These are phyloP conservation scores for Setipinna tenuifilis DNA, from an alignment of 2,797 vertebrate species.

Conservation along the genomic window DNA sequence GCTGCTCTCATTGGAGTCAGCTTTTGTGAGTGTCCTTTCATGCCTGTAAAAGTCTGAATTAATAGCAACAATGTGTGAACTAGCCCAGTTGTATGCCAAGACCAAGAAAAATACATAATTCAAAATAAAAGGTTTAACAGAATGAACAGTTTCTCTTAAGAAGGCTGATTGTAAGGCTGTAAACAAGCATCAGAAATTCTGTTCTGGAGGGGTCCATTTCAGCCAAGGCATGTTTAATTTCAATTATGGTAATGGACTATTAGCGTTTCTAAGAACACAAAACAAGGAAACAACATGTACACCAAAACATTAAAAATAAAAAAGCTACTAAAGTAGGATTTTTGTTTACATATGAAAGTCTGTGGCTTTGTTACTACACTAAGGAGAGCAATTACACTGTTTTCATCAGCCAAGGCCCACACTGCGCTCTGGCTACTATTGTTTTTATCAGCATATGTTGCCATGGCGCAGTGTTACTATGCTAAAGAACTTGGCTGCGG, in stretches of 20 bases:
- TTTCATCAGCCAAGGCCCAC: conserved; percentile 65
- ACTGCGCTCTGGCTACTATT: conserved; percentile 76
- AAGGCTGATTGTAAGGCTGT: not conserved
- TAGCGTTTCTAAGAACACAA: not conserved
- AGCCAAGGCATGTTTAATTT: conserved; percentile 16
- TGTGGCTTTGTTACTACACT: conserved; percentile 5
- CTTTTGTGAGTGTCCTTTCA: conserved; percentile 44
- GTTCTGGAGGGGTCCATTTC: not conserved
- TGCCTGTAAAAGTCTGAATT: conserved; percentile 9
- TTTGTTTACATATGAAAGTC: not conserved
- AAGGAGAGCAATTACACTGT: conserved; percentile 60
- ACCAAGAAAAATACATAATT: not conserved
- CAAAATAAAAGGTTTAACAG: not conserved
- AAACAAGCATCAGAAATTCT: not conserved
- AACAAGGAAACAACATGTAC: not conserved
- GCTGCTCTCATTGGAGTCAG: conserved; percentile 34
- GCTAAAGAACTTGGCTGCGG: conserved; percentile 77
- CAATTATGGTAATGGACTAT: not conserved
- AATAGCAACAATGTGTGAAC: not conserved
- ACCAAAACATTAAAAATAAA: not conserved
- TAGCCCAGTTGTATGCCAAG: not conserved
- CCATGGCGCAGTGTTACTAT: conserved; percentile 72
- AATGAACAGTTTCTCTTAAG: not conserved
- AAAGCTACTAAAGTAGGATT: not conserved
- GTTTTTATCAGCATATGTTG: conserved; percentile 80